Base-by-base conservation (phyloP, 2,113 vertebrate species). In the Actenoides lindsayi region DNA sequence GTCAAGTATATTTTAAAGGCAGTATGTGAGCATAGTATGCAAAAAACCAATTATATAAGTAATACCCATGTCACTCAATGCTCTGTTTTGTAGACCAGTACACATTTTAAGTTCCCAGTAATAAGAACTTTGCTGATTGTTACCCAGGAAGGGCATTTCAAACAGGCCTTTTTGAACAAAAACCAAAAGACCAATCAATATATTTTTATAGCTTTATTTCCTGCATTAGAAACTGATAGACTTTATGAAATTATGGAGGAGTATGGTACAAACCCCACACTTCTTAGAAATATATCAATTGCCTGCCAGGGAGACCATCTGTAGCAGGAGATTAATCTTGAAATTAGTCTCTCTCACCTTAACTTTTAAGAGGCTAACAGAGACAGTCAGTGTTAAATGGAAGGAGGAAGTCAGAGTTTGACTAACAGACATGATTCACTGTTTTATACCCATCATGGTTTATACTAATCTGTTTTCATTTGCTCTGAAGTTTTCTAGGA, bases 1-100 rank as follows among this genome's bases (percentile, higher is more conserved):
- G 96, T 65, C 67, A 93, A 95, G 73, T 78, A 82, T 42, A 93
- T 95, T 97, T 98, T 92, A 96, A 98, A 98, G 94, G 41, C 60
- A 74, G 31, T 90, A 79, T 77, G 62, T 94, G 92, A 95, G 78
- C 89, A 81, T 90, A 89, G 76, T 84, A 96, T 1, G 24, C 68
- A 89, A 73, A 97, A 96, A 97, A 70, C 89, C 90, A 96, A 94
- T 96, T 97, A 97, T 65, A 33, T 77, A 96, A 89, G 69, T 95
- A 94, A 96, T 90, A 42, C 18, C 41, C 14, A 75, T 41, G 97
- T 96, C 68, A 92, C 42, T 97, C 91, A 51, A 87, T 64, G 18
- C 13, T 73, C 90, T 83, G 5, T 92, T 98, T 97, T 93, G 91
- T 83, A 97, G 89, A 95, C 92, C 96, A 97, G 94, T 89, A 97